A percentile compares a stretch with the other conserved stretches of the same genome.
phyloP scores from a whole-genome alignment of 2,888 invertebrate species.

The Cynaeus angustus region DNA sequence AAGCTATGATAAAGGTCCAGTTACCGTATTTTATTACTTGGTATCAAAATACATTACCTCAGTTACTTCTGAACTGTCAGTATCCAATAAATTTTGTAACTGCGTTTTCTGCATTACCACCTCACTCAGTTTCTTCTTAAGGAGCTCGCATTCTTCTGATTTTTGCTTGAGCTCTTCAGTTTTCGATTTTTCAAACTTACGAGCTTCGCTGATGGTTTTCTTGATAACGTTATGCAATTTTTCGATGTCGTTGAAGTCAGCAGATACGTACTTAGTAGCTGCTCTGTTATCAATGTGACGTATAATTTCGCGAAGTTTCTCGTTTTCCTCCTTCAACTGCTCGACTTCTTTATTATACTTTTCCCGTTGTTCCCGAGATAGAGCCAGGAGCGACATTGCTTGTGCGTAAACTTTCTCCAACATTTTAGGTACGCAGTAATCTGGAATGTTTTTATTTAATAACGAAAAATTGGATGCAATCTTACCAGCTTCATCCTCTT shows the following conservation, averaged over 20 bases:
- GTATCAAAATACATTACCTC: constrained; percentile 6
- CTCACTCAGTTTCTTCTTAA: constrained; percentile 51
- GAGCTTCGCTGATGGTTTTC: constrained; percentile 42
- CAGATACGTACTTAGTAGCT: constrained; percentile 3
- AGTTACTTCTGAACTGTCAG: constrained; percentile 17
- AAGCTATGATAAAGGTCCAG: constrained; percentile 10
- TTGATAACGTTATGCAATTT: constrained; percentile 47
- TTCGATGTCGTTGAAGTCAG: constrained; percentile 42
- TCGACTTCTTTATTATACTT: constrained; percentile 56
- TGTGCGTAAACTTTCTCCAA: constrained; percentile 61
- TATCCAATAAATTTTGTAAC: constrained; percentile 40
- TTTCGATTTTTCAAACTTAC: constrained; percentile 44
- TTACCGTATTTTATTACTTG: constrained; percentile 2
- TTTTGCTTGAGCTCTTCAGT: constrained; percentile 45
- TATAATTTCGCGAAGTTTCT: constrained; percentile 51
- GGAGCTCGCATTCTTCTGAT: constrained; percentile 49
- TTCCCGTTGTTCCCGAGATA: constrained; percentile 58
- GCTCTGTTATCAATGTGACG: constrained; percentile 46
- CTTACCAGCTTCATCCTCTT: constrained; percentile 30
- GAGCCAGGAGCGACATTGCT: constrained; percentile 57
- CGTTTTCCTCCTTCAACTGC: constrained; percentile 54
- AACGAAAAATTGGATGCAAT: not conserved
- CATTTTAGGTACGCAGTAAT: constrained; percentile 56
- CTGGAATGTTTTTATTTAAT: constrained; percentile 14
- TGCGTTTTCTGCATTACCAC: constrained; percentile 53